A percentile compares a stretch with the other conserved stretches of the same genome.
phyloP scores from a whole-genome alignment of 2,797 vertebrate species.

The Limnodromus scolopaceus region DNA sequence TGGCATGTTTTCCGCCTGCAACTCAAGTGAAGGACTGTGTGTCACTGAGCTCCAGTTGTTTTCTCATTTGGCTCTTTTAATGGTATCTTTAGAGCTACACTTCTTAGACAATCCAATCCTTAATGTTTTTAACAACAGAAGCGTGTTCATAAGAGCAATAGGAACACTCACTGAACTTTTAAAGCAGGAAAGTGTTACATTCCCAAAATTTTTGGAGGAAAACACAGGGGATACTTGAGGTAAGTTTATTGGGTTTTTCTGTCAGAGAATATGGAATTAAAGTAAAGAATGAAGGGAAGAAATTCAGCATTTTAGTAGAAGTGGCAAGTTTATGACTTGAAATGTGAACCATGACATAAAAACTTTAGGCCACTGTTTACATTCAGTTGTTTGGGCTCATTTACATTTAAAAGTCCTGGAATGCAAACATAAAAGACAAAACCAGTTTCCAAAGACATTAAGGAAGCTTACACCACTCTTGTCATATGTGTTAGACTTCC shows the following conservation, averaged over 20 bases:
- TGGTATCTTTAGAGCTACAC: not conserved
- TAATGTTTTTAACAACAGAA: not conserved
- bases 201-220: not conserved
- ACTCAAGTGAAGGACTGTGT: not conserved
- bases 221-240: accelerated
- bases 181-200: not conserved
- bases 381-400: not conserved
- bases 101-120: not conserved
- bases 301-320: not conserved
- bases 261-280: not conserved
- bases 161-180: not conserved
- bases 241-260: not conserved
- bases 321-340: not conserved
- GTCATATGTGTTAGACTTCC: not conserved
- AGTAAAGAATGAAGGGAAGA: not conserved
- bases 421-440: not conserved
- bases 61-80: not conserved
- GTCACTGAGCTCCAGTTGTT: not conserved
- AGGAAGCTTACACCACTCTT: not conserved
- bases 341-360: not conserved
- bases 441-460: not conserved
- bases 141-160: not conserved
- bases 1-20: not conserved
- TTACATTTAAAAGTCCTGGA: not conserved
- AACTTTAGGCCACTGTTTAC: not conserved